A percentile compares a stretch with the other conserved stretches of the same genome.
These are phyloP conservation scores for Melanargia galathea DNA, from an alignment of 2,888 invertebrate species.

Conservation along the genomic window DNA sequence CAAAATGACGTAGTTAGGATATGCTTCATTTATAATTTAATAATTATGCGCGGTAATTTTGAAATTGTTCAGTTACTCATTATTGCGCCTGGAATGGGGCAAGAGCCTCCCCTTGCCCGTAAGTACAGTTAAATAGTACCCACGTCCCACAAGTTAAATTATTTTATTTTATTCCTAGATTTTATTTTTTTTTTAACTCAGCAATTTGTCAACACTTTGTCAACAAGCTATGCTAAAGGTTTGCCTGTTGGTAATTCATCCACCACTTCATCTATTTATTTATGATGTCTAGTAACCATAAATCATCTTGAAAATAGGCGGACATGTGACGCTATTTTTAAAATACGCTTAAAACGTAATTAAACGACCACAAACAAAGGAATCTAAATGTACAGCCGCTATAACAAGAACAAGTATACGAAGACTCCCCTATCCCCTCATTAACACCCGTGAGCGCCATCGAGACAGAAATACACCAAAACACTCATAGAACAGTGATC, in stretches of 20 bases:
- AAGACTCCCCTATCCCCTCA: constrained; percentile 27
- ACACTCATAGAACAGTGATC: constrained; percentile 29
- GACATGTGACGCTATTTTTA: constrained; percentile 25
- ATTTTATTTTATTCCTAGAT: too few relatives aligned
- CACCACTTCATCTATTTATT: neutral
- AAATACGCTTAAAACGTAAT: constrained; percentile 26
- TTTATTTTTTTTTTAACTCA: too few relatives aligned
- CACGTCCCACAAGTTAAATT: too few relatives aligned
- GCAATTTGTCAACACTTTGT: too few relatives aligned
- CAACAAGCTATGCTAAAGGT: too few relatives aligned
- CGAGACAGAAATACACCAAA: constrained; percentile 52
- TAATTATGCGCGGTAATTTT: too few relatives aligned
- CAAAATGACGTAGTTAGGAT: too few relatives aligned
- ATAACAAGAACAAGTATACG: constrained; percentile 30
- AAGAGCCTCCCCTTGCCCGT: too few relatives aligned
- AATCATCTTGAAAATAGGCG: constrained; percentile 25
- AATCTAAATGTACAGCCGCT: constrained; percentile 27
- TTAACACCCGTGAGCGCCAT: constrained; percentile 51
- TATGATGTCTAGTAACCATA: constrained; percentile 20
- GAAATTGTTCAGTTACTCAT: too few relatives aligned
- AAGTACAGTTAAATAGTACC: too few relatives aligned
- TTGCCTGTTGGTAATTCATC: neutral
- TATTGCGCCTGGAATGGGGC: too few relatives aligned
- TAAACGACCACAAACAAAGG: constrained; percentile 32
- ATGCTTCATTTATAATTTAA: too few relatives aligned